phyloP scores from a whole-genome alignment of 2,888 invertebrate genomes.

The Trisateles emortualis region DNA sequence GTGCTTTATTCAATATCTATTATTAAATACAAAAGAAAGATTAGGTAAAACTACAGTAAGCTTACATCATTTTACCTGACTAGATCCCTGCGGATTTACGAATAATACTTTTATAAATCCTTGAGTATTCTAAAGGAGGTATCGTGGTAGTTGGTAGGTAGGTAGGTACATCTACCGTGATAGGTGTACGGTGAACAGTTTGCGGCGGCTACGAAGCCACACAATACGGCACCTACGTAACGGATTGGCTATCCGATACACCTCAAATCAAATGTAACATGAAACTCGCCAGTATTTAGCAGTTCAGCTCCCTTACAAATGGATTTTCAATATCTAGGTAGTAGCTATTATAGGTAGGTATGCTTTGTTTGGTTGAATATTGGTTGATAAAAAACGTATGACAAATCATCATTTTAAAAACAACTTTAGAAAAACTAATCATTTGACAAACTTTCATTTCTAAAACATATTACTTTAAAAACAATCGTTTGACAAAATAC shows the following conservation, averaged over 20 bases:
- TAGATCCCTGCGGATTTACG: constrained; percentile 4
- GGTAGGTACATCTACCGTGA: constrained; percentile 37
- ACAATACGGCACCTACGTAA: constrained; percentile 68
- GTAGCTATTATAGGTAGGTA: not conserved
- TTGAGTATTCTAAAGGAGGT: constrained; percentile 27
- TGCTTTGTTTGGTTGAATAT: too few relatives aligned
- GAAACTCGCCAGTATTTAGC: constrained; percentile 56
- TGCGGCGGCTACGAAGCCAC: constrained; percentile 77
- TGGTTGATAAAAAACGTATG: too few relatives aligned
- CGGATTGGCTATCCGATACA: constrained; percentile 71
- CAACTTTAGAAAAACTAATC: too few relatives aligned
- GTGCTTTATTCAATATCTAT: not conserved
- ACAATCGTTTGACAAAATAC: too few relatives aligned
- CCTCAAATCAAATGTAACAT: constrained; percentile 73
- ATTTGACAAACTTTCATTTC: too few relatives aligned
- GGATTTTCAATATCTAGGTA: constrained; percentile 35
- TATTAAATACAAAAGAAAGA: not conserved
- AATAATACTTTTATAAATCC: constrained; percentile 15
- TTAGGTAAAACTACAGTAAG: not conserved
- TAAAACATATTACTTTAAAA: too few relatives aligned
- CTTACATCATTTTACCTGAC: too few relatives aligned
- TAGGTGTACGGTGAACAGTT: constrained; percentile 48
- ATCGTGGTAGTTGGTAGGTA: too few relatives aligned
- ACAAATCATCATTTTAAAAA: too few relatives aligned
- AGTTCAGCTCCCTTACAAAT: constrained; percentile 39